Percentiles rank a stretch among this genome's conserved stretches.
Evolutionary conservation across 2,888 invertebrate genomes (phyloP).

Genomic region (Mesochorus sp.): DNA sequence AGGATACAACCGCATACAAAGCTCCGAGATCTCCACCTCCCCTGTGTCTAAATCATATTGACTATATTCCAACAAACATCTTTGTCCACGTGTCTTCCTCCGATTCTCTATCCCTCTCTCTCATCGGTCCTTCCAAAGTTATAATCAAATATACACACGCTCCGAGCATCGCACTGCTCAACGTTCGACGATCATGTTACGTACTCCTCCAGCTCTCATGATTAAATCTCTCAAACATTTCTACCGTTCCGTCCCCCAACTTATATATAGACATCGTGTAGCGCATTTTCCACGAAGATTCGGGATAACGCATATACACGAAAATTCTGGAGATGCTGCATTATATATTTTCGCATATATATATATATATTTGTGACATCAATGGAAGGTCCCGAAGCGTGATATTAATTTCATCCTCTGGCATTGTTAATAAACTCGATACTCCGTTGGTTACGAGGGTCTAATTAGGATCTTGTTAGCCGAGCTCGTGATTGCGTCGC

Average conservation of each 20-base stretch:
- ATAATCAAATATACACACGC: constrained; percentile 12
- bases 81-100: background rate
- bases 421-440: constrained; percentile 33
- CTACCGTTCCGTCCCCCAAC: no score
- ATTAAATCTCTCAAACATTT: constrained; percentile 22
- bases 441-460: constrained; percentile 21
- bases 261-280: background rate
- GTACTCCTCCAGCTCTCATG: background rate
- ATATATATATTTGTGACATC: no score
- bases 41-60: background rate
- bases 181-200: background rate
- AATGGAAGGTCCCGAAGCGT: background rate
- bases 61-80: constrained; percentile 11
- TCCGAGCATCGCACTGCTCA: background rate
- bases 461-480: constrained; percentile 36
- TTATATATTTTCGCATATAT: constrained; percentile 15
- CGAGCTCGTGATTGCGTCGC: constrained; percentile 1
- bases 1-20: constrained; percentile 71
- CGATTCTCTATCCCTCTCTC: background rate
- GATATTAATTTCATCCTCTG: constrained; percentile 34
- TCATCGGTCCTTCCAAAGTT: background rate
- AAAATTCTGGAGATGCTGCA: background rate
- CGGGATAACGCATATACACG: background rate
- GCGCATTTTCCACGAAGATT: constrained; percentile 1
- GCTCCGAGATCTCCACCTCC: constrained; percentile 45